phyloP scores from a whole-genome alignment of 2,113 vertebrate species.

The Eurystomus gularis region DNA sequence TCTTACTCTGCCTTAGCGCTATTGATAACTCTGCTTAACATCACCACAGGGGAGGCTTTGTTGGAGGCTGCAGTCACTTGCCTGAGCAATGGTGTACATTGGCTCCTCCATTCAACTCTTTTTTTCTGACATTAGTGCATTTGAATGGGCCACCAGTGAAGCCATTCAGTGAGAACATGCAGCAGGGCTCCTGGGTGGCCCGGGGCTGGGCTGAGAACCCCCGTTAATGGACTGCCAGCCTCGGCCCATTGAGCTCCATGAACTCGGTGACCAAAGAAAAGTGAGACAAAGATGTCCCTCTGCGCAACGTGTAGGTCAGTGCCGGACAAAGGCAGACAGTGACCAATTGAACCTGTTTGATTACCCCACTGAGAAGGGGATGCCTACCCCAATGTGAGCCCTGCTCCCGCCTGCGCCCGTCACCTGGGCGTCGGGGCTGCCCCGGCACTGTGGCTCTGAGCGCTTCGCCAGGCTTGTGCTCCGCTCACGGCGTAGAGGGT shows the following conservation, averaged over 20 bases:
- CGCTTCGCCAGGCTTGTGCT: not conserved
- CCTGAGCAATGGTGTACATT: slow-evolving; percentile 80
- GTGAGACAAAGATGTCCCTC: slow-evolving; percentile 82
- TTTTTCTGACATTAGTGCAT: slow-evolving; percentile 75
- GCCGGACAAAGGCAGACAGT: slow-evolving; percentile 73
- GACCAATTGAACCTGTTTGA: slow-evolving; percentile 67
- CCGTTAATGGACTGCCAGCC: slow-evolving; percentile 79
- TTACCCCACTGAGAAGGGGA: slow-evolving; percentile 50
- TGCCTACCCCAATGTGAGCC: not conserved
- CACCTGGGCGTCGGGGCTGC: not conserved
- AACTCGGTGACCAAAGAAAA: slow-evolving; percentile 85
- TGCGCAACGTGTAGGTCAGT: slow-evolving; percentile 71
- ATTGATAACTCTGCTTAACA: slow-evolving; percentile 79
- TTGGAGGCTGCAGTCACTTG: slow-evolving; percentile 76
- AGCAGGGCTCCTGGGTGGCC: slow-evolving; percentile 80
- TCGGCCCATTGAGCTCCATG: slow-evolving; percentile 80
- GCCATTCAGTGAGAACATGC: slow-evolving; percentile 78
- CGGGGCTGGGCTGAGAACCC: slow-evolving; percentile 69
- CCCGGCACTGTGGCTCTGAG: fast-evolving
- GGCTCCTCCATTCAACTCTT: slow-evolving; percentile 67
- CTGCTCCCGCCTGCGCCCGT: not conserved
- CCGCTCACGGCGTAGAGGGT: not conserved
- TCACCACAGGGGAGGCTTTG: slow-evolving; percentile 77
- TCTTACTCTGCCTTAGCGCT: slow-evolving; percentile 69
- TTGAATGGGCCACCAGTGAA: slow-evolving; percentile 85